Evolutionary conservation across 2,797 vertebrate genomes (phyloP).

Genomic region (Sebastes steindachneri): DNA sequence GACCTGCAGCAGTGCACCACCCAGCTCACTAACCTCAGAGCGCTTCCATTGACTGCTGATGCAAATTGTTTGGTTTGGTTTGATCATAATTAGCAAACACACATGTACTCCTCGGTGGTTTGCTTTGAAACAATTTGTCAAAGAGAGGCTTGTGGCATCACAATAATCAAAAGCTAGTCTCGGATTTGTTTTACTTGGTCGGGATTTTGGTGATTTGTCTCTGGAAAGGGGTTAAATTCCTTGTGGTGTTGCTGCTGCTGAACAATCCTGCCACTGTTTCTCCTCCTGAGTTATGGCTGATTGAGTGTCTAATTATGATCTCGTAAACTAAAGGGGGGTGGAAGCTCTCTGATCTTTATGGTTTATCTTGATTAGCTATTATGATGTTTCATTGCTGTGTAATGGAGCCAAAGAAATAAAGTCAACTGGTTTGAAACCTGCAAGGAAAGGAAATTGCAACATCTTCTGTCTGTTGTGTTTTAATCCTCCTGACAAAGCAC

Average conservation of each 20-base stretch:
- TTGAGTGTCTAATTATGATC: conserved; percentile 52
- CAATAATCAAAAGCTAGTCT: conserved; percentile 37
- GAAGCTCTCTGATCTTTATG: conserved; percentile 41
- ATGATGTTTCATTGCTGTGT: conserved; percentile 1
- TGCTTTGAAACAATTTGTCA: conserved; percentile 49
- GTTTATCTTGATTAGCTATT: conserved; percentile 22
- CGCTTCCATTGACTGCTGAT: background rate
- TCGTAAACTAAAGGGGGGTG: conserved; percentile 7
- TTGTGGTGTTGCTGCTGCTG: conserved; percentile 50
- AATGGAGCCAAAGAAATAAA: conserved; percentile 1
- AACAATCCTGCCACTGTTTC: conserved; percentile 45
- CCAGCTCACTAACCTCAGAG: conserved; percentile 21
- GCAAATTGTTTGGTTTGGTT: conserved; percentile 17
- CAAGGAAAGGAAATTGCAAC: background rate
- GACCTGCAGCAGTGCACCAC: background rate
- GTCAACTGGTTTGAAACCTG: background rate
- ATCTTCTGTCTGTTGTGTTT: background rate
- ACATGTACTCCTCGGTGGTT: conserved; percentile 9
- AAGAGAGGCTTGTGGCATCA: conserved; percentile 29
- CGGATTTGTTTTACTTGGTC: conserved; percentile 55
- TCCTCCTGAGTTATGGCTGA: conserved; percentile 29
- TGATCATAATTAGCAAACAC: conserved; percentile 41
- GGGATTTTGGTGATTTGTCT: conserved; percentile 55
- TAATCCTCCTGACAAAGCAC: background rate
- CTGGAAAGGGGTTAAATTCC: conserved; percentile 29